phyloP scores from a whole-genome alignment of 2,113 vertebrate genomes.

The Daboia siamensis region DNA sequence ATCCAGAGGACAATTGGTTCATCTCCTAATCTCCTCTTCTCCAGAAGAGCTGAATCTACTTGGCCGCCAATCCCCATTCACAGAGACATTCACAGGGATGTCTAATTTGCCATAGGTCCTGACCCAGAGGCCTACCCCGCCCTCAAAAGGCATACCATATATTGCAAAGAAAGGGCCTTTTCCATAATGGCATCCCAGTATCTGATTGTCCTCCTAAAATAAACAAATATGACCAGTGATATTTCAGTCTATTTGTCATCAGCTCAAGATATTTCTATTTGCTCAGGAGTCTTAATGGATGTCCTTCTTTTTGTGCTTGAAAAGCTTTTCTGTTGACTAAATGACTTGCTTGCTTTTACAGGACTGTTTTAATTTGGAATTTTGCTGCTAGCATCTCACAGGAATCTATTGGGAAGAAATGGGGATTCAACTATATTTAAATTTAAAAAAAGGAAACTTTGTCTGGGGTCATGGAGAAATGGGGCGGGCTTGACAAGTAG shows the following conservation, averaged over 20 bases:
- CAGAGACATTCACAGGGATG: background rate
- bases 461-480: background rate
- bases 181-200: background rate
- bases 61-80: background rate
- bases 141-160: background rate
- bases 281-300: background rate
- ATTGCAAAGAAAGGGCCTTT: background rate
- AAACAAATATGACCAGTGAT: background rate
- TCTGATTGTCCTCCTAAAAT: background rate
- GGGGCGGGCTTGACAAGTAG: background rate
- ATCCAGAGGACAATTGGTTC: background rate
- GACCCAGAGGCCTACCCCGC: background rate
- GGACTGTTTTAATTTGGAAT: background rate
- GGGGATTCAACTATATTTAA: background rate
- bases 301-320: no score
- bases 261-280: background rate
- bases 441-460: background rate
- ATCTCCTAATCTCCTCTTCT: background rate
- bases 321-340: background rate
- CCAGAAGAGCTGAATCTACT: background rate
- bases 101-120: background rate
- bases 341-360: background rate
- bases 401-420: background rate
- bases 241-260: background rate
- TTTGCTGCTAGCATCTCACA: background rate